Conservation (phyloP, 1,140 invertebrate species). For the Drosophila rufa region DNA sequence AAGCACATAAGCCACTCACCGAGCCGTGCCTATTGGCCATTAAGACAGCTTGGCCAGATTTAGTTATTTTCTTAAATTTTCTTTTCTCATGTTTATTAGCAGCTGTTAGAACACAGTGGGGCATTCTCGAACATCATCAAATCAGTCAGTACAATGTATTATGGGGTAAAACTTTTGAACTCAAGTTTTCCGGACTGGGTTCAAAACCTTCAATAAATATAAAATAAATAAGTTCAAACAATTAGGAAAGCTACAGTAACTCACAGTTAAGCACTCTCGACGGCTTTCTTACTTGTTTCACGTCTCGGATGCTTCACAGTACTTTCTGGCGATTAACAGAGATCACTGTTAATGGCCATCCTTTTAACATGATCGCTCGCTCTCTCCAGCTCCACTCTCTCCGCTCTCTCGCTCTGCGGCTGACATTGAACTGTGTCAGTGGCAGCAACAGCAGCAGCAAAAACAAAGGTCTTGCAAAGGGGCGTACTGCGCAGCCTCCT, state of each 20-base stretch:
- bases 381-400: conserved; percentile 17
- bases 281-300: not conserved
- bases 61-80: conserved; percentile 17
- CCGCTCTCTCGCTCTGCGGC: conserved; percentile 8
- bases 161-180: no score
- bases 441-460: conserved; percentile 45
- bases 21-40: conserved; percentile 26
- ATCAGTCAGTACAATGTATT: not conserved
- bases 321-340: conserved; percentile 18
- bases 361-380: conserved; percentile 47
- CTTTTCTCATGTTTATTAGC: conserved; percentile 2
- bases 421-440: conserved; percentile 78
- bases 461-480: conserved; percentile 56
- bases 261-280: no score
- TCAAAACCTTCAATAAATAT: no score
- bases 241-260: no score
- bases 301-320: not conserved
- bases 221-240: no score
- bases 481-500: conserved; percentile 47
- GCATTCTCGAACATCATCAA: not conserved
- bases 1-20: conserved; percentile 72
- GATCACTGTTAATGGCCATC: conserved; percentile 42
- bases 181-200: no score
- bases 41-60: conserved; percentile 11
- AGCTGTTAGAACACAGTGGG: conserved; percentile 16